These are phyloP conservation scores for Procambarus virginalis DNA, from an alignment of 1,140 invertebrate species.

Conservation along the genomic window DNA sequence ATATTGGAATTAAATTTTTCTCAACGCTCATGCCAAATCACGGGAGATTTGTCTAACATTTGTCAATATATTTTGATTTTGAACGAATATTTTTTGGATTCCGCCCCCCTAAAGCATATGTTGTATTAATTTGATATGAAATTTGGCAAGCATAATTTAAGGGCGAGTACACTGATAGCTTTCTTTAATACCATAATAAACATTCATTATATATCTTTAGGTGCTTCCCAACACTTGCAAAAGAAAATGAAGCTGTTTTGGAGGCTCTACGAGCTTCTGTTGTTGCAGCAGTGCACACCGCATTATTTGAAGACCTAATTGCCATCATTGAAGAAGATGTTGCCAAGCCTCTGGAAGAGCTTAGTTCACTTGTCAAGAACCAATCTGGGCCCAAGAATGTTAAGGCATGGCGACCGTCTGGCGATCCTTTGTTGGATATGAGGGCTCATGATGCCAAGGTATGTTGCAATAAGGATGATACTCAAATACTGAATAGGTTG, in stretches of 20 bases:
- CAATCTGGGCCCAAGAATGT: constrained; percentile 10
- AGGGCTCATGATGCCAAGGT: constrained; percentile 39
- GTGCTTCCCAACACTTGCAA: constrained; percentile 22
- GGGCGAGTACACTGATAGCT: not conserved
- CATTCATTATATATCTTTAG: not conserved
- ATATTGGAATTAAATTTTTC: no score
- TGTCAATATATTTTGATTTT: no score
- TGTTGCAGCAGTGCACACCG: not conserved
- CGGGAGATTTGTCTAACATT: no score
- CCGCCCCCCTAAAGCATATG: no score
- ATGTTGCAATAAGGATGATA: not conserved
- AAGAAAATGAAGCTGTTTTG: constrained; percentile 13
- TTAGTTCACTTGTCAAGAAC: constrained; percentile 22
- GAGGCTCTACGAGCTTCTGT: constrained; percentile 9
- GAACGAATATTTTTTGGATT: no score
- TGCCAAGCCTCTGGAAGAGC: constrained; percentile 4
- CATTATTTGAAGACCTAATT: constrained; percentile 13
- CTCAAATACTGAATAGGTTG: not conserved
- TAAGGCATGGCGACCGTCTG: constrained; percentile 13
- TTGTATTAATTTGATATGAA: no score
- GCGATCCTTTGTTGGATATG: not conserved
- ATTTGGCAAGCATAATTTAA: no score
- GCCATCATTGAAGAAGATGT: constrained; percentile 26
- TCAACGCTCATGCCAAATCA: no score
- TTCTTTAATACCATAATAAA: not conserved